Base-by-base conservation (phyloP, 1,140 invertebrate species). In the Neoseiulus cucumeris region DNA sequence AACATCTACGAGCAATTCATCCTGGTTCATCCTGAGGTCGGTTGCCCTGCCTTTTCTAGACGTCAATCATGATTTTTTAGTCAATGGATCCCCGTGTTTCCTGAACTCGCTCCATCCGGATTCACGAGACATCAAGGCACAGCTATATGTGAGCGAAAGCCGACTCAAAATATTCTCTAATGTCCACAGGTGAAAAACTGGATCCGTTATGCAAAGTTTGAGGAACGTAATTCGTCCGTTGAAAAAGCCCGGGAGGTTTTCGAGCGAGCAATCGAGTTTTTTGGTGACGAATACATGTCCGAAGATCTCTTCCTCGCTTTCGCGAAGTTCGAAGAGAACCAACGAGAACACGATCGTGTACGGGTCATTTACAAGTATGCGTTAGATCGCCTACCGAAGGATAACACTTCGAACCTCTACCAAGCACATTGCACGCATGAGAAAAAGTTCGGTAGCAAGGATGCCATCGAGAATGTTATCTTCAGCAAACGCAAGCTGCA, bases 351-450 rank as follows among this genome's bases (percentile, higher is more conserved):
- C 79, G 96, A 99, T 70, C 80, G 96, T 73, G 90, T 91, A 0
- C 81, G 91, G 72, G 86, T 89, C 1, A 97, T 99, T 71, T 99
- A 98, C 75, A 95, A 96, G 76, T 98, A 95, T 80, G 94, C 93
- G 25, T 77, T 99, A 44, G 91, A 97, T 72, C 84, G 91, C 72
- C 84, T 99, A 68, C 84, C 91, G 2, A 94, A 95, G 80, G 90
- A 96, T 64, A 83, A 83, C 70, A 88, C 91, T 30, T 84, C 87
- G 70, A 91, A 97, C 73, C 80, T 99, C n/a, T 98, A 95, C 74
- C 97, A 98, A 79, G 86, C 89, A 7, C 98, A 98, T 73, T 97
- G 93, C 7, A 88, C 98, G 69, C 94, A 98, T 76, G 95, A 99
- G 73, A 99, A 99, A 74, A 98, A 98, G 76, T 98, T 93, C 80